These are phyloP conservation scores for Platyura marginata DNA, from an alignment of 1,140 invertebrate genomes.

Conservation along the genomic window DNA sequence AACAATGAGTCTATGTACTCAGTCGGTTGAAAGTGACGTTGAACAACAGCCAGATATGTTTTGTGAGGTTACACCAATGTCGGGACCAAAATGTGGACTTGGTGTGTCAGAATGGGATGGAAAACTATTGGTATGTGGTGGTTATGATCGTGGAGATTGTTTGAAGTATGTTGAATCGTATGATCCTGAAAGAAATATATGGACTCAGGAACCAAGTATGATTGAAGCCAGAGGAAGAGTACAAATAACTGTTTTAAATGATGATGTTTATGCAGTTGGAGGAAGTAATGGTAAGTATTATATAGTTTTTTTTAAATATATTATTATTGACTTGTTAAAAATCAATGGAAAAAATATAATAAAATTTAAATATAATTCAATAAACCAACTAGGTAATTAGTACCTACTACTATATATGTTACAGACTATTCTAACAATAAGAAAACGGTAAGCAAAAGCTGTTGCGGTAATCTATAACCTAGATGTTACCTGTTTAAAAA, in stretches of 20 bases:
- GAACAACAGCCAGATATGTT: constrained; percentile 32
- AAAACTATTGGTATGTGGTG: constrained; percentile 52
- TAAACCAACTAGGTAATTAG: no score
- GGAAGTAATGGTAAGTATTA: constrained; percentile 47
- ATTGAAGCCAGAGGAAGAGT: constrained; percentile 51
- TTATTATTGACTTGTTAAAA: no score
- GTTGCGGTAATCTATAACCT: no score
- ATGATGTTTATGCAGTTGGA: constrained; percentile 53
- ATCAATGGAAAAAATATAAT: no score
- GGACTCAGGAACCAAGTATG: constrained; percentile 49
- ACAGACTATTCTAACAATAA: no score
- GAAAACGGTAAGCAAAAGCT: no score
- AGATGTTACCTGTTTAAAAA: no score
- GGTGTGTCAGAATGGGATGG: constrained; percentile 50
- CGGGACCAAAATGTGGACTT: constrained; percentile 42
- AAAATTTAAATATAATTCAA: no score
- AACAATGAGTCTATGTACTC: background rate
- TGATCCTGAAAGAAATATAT: constrained; percentile 44
- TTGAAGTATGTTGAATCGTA: constrained; percentile 57
- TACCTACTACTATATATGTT: no score
- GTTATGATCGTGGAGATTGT: constrained; percentile 73
- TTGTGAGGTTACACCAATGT: constrained; percentile 44
- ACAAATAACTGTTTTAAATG: constrained; percentile 44
- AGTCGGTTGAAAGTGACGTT: constrained; percentile 4
- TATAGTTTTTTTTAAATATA: background rate